These are phyloP conservation scores for Oryzias celebensis DNA, from an alignment of 2,113 vertebrate species.

Conservation along the genomic window DNA sequence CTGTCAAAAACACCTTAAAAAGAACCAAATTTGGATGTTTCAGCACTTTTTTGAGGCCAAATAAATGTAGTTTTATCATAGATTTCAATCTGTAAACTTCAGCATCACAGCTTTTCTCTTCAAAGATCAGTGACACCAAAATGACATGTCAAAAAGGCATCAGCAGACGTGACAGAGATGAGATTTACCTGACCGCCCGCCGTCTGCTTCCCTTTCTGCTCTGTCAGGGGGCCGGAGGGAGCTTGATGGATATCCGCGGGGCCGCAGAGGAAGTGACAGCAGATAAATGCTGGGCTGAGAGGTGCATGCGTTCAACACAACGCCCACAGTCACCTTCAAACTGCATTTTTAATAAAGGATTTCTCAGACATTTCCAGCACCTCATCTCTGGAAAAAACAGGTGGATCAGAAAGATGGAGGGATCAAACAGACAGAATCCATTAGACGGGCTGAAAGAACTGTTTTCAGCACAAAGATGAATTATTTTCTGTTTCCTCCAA, in stretches of 20 bases:
- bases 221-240: constrained; percentile 7
- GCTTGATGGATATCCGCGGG: constrained; percentile 33
- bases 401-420: background rate
- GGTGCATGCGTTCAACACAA: too few species aligned
- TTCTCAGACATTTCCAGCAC: constrained; percentile 8
- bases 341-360: background rate
- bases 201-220: constrained; percentile 1
- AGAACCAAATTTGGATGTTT: too few species aligned
- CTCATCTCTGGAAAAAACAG: background rate
- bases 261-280: constrained; percentile 10
- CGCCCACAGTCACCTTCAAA: constrained; percentile 28
- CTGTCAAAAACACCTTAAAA: too few species aligned
- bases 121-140: constrained; percentile 19
- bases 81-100: background rate
- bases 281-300: constrained; percentile 11
- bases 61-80: too few species aligned
- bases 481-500: background rate
- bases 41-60: too few species aligned
- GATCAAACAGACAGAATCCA: constrained; percentile 1
- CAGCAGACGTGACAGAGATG: background rate
- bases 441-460: background rate
- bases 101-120: background rate
- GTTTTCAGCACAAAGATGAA: too few species aligned
- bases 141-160: too few species aligned
- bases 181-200: constrained; percentile 38